A percentile compares a stretch with the other conserved stretches of the same genome.
phyloP scores from a whole-genome alignment of 2,797 vertebrate genomes.

The Oreochromis mossambicus region DNA sequence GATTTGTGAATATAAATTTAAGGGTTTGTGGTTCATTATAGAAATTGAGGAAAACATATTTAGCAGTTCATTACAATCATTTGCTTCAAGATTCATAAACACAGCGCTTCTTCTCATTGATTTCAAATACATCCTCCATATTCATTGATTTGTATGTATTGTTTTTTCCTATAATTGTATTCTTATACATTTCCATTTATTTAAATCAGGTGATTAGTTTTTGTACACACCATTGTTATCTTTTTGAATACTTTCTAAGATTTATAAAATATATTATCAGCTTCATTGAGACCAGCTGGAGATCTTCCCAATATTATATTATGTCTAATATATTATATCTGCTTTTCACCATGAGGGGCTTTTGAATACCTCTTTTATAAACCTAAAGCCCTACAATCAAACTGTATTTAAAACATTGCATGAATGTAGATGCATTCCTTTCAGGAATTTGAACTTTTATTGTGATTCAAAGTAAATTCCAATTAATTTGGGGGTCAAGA shows the following conservation, averaged over 20 bases:
- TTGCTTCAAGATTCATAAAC: neutral
- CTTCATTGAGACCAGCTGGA: neutral
- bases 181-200: neutral
- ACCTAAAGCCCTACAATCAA: neutral
- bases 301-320: neutral
- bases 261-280: neutral
- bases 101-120: fast-evolving
- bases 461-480: neutral
- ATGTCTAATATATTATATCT: neutral
- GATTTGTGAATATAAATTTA: neutral
- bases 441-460: neutral
- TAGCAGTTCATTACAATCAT: neutral
- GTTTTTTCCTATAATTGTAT: neutral
- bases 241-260: neutral
- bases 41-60: neutral
- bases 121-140: neutral
- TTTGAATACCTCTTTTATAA: neutral
- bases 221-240: fast-evolving
- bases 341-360: neutral
- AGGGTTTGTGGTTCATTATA: neutral
- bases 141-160: neutral
- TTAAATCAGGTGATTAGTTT: fast-evolving
- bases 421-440: neutral
- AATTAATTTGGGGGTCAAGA: neutral
- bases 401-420: neutral